Base-by-base conservation (phyloP, 2,113 vertebrate genomes). In the Rhombomys opimus region DNA sequence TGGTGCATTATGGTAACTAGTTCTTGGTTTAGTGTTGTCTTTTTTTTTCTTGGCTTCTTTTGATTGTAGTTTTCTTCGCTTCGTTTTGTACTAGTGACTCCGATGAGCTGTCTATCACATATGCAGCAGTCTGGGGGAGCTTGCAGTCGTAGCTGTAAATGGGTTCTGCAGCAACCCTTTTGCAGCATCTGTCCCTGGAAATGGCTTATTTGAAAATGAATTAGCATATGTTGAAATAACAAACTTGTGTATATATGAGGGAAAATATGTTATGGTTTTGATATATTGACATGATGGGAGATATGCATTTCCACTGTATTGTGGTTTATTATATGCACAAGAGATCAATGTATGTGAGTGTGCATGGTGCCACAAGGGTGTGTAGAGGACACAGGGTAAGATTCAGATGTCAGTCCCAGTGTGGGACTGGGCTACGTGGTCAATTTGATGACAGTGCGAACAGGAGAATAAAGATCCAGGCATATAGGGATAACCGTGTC, bases 1-100 rank as follows among this genome's bases (percentile, higher is more conserved):
- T 93, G 95, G 38, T 72, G 6, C 86, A 95, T 95, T 91, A 87
- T 76, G 41, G 41, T 95, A 93, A 91, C 35, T 46, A 95, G 72
- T 94, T 95, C 97, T 92, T 89, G 25, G 38, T 91, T 88, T 65
- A 30, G 67, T 63, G 25, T 6, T 67, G 20, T 52, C 1, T 15
- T 27, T 90, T n/a, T n/a, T 9, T 25, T 18, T 12, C 52, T 97
- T 96, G 88, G 92, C 97, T 90, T 73, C 38, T 96, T 93, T 77
- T 6, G n/a, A 92, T 59, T 91, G 88, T 73, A 95, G 41, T 96
- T 98, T 75, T 67, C 92, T 88, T 95, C 73, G 88, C 84, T 96
- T 96, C 70, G 35, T 93, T 96, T 96, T 91, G 25, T 96, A 88
- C 97, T 98, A 92, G 94, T 98, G 97, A 97, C 95, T 97, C 97